phyloP scores from a whole-genome alignment of 2,888 invertebrate species.

The Buathra laborator region DNA sequence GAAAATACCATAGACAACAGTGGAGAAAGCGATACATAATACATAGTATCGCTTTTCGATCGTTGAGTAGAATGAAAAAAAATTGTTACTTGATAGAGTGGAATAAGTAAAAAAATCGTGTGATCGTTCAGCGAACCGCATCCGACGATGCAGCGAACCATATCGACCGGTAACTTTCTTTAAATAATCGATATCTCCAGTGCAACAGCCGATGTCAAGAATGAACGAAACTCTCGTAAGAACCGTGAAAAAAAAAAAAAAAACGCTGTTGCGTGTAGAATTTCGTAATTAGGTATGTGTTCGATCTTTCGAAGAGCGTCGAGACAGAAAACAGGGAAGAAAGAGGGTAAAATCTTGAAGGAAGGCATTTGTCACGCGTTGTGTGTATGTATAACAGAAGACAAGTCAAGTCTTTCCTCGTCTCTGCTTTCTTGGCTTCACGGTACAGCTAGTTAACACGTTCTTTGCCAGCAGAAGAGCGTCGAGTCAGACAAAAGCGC shows the following conservation, averaged over 20 bases:
- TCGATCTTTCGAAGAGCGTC: conserved; percentile 12
- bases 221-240: background rate
- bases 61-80: conserved; percentile 8
- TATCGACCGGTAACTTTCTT: conserved; percentile 52
- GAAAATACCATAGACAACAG: background rate
- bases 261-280: conserved; percentile 18
- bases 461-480: background rate
- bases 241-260: background rate
- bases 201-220: background rate
- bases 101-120: conserved; percentile 37
- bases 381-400: background rate
- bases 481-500: conserved; percentile 27
- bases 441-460: conserved; percentile 35
- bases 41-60: background rate
- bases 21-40: conserved; percentile 41
- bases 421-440: conserved; percentile 13
- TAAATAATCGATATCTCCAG: background rate
- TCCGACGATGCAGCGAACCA: conserved; percentile 36
- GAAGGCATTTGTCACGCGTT: conserved; percentile 21
- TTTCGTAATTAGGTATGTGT: conserved; percentile 46
- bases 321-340: conserved; percentile 9
- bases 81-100: conserved; percentile 21
- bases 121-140: conserved; percentile 35
- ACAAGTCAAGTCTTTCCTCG: conserved; percentile 1
- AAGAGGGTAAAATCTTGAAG: conserved; percentile 7